Percentiles rank a stretch among this genome's conserved stretches.
Conservation (phyloP, 2,888 invertebrate genomes). For the Rhagonycha lutea region DNA sequence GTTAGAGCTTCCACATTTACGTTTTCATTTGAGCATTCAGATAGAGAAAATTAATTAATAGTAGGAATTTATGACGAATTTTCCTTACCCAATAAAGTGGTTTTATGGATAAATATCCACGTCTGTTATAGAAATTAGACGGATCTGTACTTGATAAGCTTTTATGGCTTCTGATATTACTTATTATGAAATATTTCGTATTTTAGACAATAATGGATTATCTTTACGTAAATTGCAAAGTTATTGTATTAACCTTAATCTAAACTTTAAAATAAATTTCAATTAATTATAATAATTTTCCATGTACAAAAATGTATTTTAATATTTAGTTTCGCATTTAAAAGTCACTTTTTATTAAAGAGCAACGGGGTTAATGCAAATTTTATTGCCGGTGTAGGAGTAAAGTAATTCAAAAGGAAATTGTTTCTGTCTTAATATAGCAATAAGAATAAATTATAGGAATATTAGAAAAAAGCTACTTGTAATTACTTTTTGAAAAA, state of each 20-base stretch:
- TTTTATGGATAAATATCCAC: constrained; percentile 12
- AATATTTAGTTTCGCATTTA: background rate
- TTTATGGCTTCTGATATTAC: background rate
- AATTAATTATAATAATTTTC: background rate
- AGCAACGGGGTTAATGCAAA: background rate
- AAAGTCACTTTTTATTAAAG: background rate
- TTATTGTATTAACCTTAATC: background rate
- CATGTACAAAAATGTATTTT: background rate
- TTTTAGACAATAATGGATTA: background rate
- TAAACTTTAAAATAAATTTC: background rate
- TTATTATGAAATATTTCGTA: background rate
- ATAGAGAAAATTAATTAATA: constrained; percentile 6
- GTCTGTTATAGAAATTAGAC: constrained; percentile 11
- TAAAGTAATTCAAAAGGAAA: background rate
- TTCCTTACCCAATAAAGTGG: constrained; percentile 11
- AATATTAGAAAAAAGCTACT: background rate
- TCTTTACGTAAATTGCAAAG: background rate
- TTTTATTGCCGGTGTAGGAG: background rate
- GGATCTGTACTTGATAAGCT: constrained; percentile 12
- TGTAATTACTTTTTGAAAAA: background rate
- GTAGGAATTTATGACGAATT: constrained; percentile 17
- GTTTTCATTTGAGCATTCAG: background rate
- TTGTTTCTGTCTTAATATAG: background rate
- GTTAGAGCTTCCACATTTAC: background rate
- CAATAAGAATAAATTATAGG: background rate